phyloP scores from a whole-genome alignment of 2,113 vertebrate genomes.

The Osmerus eperlanus region DNA sequence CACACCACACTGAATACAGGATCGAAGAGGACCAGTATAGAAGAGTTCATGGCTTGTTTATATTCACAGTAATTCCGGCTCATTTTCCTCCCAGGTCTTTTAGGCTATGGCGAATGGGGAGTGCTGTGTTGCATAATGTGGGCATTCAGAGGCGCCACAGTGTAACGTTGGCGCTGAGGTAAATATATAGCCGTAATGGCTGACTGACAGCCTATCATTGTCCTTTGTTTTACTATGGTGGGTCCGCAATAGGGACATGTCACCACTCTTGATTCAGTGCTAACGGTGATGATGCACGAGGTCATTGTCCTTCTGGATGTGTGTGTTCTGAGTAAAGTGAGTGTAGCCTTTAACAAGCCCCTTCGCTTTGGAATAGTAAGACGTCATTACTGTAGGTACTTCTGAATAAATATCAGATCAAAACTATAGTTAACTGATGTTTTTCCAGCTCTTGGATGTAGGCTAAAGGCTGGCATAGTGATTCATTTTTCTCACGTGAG shows the following conservation, averaged over 20 bases:
- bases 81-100: constrained; percentile 5
- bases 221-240: constrained; percentile 31
- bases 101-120: background rate
- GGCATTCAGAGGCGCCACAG: constrained; percentile 5
- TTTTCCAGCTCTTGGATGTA: constrained; percentile 33
- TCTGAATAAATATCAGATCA: constrained; percentile 58
- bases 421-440: constrained; percentile 31
- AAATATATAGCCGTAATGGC: constrained; percentile 25
- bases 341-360: constrained; percentile 20
- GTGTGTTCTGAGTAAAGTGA: constrained; percentile 34
- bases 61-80: constrained; percentile 14
- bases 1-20: constrained; percentile 10
- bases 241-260: constrained; percentile 22
- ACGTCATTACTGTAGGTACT: constrained; percentile 54
- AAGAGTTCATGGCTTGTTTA: constrained; percentile 11
- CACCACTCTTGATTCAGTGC: constrained; percentile 41
- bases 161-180: background rate
- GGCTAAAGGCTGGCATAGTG: constrained; percentile 27
- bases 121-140: constrained; percentile 4
- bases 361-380: constrained; percentile 36
- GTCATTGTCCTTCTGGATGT: constrained; percentile 28
- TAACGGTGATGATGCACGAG: constrained; percentile 41
- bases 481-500: constrained; percentile 46
- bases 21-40: constrained; percentile 6
- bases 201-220: constrained; percentile 13